Evolutionary conservation across 2,113 vertebrate genomes (phyloP), one percentile per base, ranked within the genome.

Genomic region (Conger conger): DNA sequence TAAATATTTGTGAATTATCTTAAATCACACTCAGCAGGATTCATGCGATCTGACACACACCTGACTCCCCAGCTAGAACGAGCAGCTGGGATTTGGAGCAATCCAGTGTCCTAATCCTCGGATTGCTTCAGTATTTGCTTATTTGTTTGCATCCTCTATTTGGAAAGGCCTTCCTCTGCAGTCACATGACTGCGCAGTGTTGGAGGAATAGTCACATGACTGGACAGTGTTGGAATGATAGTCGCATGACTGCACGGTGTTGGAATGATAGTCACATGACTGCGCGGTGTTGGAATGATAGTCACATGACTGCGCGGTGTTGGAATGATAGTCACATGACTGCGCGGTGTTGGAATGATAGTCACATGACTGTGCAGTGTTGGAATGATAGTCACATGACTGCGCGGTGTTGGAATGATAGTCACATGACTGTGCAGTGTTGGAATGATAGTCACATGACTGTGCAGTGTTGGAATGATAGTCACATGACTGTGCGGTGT

Each of bases 81-180:
- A 91, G 82, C 93, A 92, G 91, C 93, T 92, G 91, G 90, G 86
- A 87, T 87, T 85, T 87, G 82, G 79, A 85, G 84, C 86, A 86
- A 82, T 88, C 81, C 33, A 83, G 78, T 86, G 87, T 84, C 90
- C 42, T 92, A 93, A 92, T 93, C 89, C 90, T 85, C 86, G 87
- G 89, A 90, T 89, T 86, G 90, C 87, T 89, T 89, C 87, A 93
- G 90, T 86, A 85, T 85, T 82, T 91, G 86, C 91, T 93, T 92
- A 91, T 93, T 90, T 87, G 87, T 90, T 87, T 85, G 84, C 90
- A 87, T 90, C 87, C 84, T 89, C 63, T 33, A 37, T 84, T 42
- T 84, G 18, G 57, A 84, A 84, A 60, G 37, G 83, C 57, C 82
- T 83, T 81, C 80, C 78, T 79, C 18, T 33, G 13, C 76, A 68